Evolutionary conservation across 2,113 vertebrate species (phyloP), one percentile per base, ranked within the genome.

Genomic region (Nanorana parkeri): DNA sequence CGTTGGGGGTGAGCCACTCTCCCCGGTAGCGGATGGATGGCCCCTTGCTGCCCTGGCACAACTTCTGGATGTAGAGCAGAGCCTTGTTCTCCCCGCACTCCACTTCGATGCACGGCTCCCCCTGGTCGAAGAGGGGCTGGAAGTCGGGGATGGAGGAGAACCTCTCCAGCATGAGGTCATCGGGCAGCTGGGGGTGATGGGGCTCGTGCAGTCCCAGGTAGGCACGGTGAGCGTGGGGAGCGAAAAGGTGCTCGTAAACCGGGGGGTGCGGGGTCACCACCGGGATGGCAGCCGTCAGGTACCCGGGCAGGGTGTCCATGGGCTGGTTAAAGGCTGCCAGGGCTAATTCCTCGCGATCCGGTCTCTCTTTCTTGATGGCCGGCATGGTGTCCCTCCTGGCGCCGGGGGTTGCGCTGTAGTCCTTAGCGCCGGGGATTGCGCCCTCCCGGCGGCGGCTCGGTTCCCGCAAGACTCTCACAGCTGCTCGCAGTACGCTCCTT

Each of bases 51-150:
- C 97, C 97, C 85, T 99, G 97, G 90, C 97, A 99, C 89, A 99
- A 93, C 91, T 97, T 98, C 87, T 94, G 95, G 89, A 98, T 96
- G 89, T 99, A 99, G 86, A 99, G 96, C 89, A 99, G 88, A 84
- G 97, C 97, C 87, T 96, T 96, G 92, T 99, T 98, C 88, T 97
- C 96, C 72, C 97, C 97, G 89, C 97, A 99, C 90, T 99, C 97
- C 92, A 99, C 97, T 92, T 99, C 97, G 88, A 99, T 96, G 91
- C 96, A 98, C 15, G 96, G 97, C 90, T 99, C 96, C 52, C 97
- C 97, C 94, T 94, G 94, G 91, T 98, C 96, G 84, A 97, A 95
- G 86, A 98, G 95, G 36, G 97, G 97, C 92, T 98, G 97, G 90
- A 98, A 99, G 89, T 98, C 97, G 58, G 96, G 95, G 76, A 96